Percentiles rank a stretch among this genome's conserved stretches.
Conservation (phyloP, 2,113 vertebrate species). For the Corythaixoides concolor region DNA sequence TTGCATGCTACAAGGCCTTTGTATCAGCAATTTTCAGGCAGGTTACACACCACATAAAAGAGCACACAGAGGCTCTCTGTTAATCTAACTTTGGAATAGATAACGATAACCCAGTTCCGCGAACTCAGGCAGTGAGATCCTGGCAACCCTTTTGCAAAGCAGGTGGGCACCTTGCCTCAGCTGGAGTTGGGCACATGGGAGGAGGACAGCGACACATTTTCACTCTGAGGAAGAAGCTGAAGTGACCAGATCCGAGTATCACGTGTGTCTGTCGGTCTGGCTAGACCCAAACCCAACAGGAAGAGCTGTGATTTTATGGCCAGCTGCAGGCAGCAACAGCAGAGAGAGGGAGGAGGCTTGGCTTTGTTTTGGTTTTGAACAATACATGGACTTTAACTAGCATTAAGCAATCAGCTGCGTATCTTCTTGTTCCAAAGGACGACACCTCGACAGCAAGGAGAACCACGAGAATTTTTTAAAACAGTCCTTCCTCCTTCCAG, state of each 20-base stretch:
- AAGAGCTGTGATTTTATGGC: neutral
- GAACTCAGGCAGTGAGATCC: neutral
- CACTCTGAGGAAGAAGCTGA: neutral
- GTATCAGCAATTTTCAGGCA: conserved; percentile 12
- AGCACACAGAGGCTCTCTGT: neutral
- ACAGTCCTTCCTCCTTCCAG: neutral
- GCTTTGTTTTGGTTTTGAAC: neutral
- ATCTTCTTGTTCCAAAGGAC: neutral
- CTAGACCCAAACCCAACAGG: neutral
- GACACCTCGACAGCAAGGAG: neutral
- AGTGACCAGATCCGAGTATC: neutral
- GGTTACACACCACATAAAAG: neutral
- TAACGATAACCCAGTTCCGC: neutral
- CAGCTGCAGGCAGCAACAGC: conserved; percentile 14
- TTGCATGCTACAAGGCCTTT: neutral
- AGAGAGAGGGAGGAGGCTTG: neutral
- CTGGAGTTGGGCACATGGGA: neutral
- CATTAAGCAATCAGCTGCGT: neutral
- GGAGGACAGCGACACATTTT: neutral
- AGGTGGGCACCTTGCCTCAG: neutral
- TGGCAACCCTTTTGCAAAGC: neutral
- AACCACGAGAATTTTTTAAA: neutral
- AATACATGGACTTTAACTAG: neutral
- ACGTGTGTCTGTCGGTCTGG: neutral
- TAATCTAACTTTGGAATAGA: neutral